phyloP scores from a whole-genome alignment of 2,797 vertebrate genomes.

The Rhinella marina region DNA sequence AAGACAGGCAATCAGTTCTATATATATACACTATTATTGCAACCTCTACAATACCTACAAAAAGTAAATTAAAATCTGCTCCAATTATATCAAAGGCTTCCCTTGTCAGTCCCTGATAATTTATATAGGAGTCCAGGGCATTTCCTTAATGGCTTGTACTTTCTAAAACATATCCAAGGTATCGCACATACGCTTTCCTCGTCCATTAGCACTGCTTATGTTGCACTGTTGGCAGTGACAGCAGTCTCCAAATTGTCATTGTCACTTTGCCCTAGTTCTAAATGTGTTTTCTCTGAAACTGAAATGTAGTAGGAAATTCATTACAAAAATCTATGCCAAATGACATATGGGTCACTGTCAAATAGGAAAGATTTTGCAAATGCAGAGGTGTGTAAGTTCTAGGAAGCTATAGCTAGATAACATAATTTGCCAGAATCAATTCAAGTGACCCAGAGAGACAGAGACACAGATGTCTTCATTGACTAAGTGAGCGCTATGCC shows the following conservation, averaged over 20 bases:
- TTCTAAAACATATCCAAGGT: neutral
- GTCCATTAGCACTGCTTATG: constrained; percentile 26
- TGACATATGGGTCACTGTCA: constrained; percentile 57
- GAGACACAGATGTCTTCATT: constrained; percentile 47
- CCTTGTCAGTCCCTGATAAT: neutral
- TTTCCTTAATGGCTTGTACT: neutral
- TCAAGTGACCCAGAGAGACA: constrained; percentile 48
- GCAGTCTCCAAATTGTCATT: constrained; percentile 44
- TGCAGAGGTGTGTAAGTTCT: constrained; percentile 48
- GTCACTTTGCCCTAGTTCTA: constrained; percentile 56
- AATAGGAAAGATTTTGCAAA: constrained; percentile 54
- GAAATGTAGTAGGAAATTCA: constrained; percentile 51
- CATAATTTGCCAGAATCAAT: constrained; percentile 57
- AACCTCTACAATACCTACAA: neutral
- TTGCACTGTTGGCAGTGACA: constrained; percentile 20
- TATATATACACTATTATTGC: no score
- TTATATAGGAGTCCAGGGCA: neutral
- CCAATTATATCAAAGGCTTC: neutral
- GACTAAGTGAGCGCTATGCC: constrained; percentile 43
- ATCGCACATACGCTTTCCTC: neutral
- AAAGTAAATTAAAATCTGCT: neutral
- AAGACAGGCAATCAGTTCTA: no score
- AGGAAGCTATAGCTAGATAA: constrained; percentile 42
- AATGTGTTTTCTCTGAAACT: constrained; percentile 57
- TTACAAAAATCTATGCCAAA: constrained; percentile 54